A percentile compares a stretch with the other conserved stretches of the same genome.
Evolutionary conservation across 1,140 invertebrate species (phyloP).

Genomic region (Eulimnadia texana): DNA sequence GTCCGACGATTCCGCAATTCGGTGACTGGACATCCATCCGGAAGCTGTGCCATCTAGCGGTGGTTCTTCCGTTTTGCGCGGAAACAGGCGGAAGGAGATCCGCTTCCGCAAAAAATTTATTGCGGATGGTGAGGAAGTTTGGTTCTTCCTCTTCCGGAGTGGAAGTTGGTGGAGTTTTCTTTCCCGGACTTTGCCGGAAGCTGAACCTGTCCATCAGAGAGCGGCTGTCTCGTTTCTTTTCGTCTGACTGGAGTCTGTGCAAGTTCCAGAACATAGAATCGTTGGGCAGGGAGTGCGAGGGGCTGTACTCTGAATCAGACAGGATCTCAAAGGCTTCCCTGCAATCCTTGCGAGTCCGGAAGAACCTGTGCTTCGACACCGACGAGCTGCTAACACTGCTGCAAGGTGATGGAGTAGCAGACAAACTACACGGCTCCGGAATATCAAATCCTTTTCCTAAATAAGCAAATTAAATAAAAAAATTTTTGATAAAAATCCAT

Average conservation of each 20-base stretch:
- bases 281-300: constrained; percentile 42
- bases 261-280: constrained; percentile 33
- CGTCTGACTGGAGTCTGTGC: background rate
- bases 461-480: too few relatives aligned
- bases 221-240: background rate
- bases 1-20: background rate
- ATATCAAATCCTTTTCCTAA: background rate
- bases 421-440: background rate
- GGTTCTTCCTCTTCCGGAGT: background rate
- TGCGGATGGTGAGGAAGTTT: background rate
- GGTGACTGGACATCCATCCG: constrained; percentile 33
- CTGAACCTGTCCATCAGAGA: background rate
- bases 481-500: too few relatives aligned
- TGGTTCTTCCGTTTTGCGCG: constrained; percentile 25
- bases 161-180: background rate
- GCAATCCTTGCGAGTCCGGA: background rate
- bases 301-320: constrained; percentile 62
- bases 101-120: too few relatives aligned
- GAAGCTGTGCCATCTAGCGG: constrained; percentile 74
- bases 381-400: background rate
- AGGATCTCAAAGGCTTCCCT: constrained; percentile 30
- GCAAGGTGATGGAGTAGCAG: background rate
- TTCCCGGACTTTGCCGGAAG: background rate
- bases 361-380: background rate
- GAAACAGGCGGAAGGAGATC: too few relatives aligned